Evolutionary conservation across 2,113 vertebrate species (phyloP).

Genomic region (Aix galericulata): DNA sequence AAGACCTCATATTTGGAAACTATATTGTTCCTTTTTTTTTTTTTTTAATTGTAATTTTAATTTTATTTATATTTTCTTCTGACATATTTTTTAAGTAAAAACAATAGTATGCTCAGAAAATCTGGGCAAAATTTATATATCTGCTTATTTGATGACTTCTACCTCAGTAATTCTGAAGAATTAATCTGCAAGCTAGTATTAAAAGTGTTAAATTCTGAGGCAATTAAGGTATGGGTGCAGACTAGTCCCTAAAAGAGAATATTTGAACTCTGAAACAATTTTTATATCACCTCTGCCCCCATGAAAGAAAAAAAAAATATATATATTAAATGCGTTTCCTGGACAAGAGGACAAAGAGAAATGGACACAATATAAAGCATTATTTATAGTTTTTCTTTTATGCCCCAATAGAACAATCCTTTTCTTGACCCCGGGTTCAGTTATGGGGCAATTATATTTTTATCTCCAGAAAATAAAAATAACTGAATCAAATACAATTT

Average conservation of each 20-base stretch:
- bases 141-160: background rate
- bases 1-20: background rate
- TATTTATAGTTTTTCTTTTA: background rate
- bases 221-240: background rate
- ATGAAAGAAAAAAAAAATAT: background rate
- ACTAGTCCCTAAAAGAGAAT: background rate
- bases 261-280: background rate
- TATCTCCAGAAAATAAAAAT: background rate
- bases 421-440: background rate
- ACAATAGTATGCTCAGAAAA: background rate
- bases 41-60: background rate
- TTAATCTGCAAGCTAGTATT: background rate
- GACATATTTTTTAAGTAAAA: background rate
- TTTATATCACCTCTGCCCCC: background rate
- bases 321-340: background rate
- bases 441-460: background rate
- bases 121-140: background rate
- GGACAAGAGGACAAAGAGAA: background rate
- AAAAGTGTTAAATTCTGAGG: background rate
- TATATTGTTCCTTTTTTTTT: background rate
- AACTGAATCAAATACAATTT: background rate
- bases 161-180: background rate
- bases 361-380: background rate
- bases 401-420: rapidly evolving
- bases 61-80: background rate